Evolutionary conservation across 2,888 invertebrate species (phyloP).

Genomic region (Drosophila koepferae): DNA sequence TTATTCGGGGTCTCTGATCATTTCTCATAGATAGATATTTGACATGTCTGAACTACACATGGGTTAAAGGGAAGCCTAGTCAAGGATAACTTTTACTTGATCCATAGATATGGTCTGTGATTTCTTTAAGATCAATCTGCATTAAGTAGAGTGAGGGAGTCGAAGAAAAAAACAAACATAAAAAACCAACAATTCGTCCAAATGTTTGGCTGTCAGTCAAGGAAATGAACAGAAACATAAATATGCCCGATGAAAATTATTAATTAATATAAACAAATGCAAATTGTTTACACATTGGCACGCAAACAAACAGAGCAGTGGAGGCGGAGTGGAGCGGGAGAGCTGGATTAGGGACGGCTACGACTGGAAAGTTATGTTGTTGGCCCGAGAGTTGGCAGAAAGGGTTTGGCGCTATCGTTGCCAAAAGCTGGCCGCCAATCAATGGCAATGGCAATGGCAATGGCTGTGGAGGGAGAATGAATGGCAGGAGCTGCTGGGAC

Average conservation of each 20-base stretch:
- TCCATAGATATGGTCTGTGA: too few relatives aligned
- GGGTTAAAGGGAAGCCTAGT: too few relatives aligned
- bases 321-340: neutral
- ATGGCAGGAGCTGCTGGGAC: slow-evolving; percentile 1
- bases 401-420: slow-evolving; percentile 20
- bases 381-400: neutral
- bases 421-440: slow-evolving; percentile 62
- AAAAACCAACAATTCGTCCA: neutral
- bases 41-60: too few relatives aligned
- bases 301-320: slow-evolving; percentile 49
- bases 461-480: neutral
- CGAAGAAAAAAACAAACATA: neutral
- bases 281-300: slow-evolving; percentile 61
- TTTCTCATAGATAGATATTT: too few relatives aligned
- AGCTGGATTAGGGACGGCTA: neutral
- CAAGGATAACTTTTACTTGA: too few relatives aligned
- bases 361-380: neutral
- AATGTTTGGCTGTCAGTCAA: slow-evolving; percentile 30
- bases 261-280: slow-evolving; percentile 74
- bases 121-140: too few relatives aligned
- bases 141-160: too few relatives aligned
- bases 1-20: too few relatives aligned
- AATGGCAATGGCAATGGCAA: slow-evolving; percentile 42
- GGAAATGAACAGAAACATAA: slow-evolving; percentile 25
- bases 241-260: slow-evolving; percentile 51